These are phyloP conservation scores for Catocala sponsa DNA, from an alignment of 2,888 invertebrate genomes.

Conservation along the genomic window DNA sequence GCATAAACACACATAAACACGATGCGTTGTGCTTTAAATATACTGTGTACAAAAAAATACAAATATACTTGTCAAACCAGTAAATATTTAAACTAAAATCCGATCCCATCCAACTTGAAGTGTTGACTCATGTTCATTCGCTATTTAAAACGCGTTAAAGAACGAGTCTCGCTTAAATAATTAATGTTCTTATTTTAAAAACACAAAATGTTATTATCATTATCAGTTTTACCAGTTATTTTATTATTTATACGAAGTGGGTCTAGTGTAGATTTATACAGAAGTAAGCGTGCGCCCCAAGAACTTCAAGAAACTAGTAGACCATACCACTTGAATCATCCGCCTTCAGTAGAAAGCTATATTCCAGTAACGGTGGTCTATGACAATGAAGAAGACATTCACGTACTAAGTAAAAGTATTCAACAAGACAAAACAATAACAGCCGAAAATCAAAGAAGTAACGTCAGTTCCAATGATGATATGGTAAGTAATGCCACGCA, in stretches of 20 bases:
- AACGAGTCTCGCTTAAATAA: conserved; percentile 56
- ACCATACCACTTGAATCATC: conserved; percentile 57
- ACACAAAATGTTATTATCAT: conserved; percentile 42
- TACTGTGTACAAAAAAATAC: conserved; percentile 4
- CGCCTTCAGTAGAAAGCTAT: conserved; percentile 56
- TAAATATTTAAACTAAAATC: conserved; percentile 68
- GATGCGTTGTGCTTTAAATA: not conserved
- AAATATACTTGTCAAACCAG: conserved; percentile 69
- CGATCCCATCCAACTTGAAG: conserved; percentile 49
- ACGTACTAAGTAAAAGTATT: conserved; percentile 12
- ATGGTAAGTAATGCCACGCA: not conserved
- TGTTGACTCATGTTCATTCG: conserved; percentile 73
- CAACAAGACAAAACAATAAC: not conserved
- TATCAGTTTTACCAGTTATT: conserved; percentile 25
- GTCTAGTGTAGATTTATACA: conserved; percentile 40
- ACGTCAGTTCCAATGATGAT: conserved; percentile 6
- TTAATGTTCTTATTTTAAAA: conserved; percentile 15
- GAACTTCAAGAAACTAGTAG: conserved; percentile 22
- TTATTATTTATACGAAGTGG: conserved; percentile 46
- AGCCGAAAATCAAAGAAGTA: conserved; percentile 1
- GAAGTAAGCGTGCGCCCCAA: conserved; percentile 30
- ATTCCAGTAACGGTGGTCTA: conserved; percentile 50
- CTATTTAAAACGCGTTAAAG: conserved; percentile 65
- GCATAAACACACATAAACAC: too few relatives aligned
- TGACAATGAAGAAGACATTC: conserved; percentile 32